Conservation (phyloP, 2,797 vertebrate species). For the Myotis pilosus region DNA sequence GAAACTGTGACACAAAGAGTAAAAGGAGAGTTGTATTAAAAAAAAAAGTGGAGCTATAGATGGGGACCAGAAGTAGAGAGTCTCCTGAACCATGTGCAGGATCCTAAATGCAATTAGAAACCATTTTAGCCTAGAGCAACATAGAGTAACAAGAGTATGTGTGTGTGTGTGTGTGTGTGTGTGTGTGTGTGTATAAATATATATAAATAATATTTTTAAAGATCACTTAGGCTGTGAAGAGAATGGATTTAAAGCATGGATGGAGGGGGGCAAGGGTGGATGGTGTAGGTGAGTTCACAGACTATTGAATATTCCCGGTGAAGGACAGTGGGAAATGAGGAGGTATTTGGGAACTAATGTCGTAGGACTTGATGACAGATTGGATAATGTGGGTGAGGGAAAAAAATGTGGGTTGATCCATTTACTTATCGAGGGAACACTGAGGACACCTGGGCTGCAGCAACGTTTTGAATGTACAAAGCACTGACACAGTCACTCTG, state of each 20-base stretch:
- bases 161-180: not conserved
- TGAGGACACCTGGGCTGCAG: not conserved
- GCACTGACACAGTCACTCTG: not conserved
- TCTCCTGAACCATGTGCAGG: not conserved
- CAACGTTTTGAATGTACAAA: not conserved
- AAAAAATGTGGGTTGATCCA: not conserved
- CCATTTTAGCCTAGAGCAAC: not conserved
- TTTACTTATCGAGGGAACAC: not conserved
- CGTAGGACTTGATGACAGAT: no score
- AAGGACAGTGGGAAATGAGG: not conserved
- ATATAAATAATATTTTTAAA: not conserved
- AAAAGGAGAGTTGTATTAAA: not conserved
- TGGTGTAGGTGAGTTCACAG: not conserved
- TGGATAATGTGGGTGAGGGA: not conserved
- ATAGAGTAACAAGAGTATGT: not conserved
- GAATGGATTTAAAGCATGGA: not conserved
- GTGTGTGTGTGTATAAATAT: no score
- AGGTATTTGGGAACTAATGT: not conserved
- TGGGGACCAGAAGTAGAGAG: not conserved
- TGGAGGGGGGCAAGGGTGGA: not conserved
- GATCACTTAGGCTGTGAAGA: not conserved
- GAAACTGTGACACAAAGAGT: not conserved
- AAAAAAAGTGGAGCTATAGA: not conserved
- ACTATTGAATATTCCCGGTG: not conserved
- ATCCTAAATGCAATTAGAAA: not conserved